Percentiles rank a stretch among this genome's conserved stretches.
These are phyloP conservation scores for Coelinius sp. DNA, from an alignment of 2,888 invertebrate genomes.

Conservation along the genomic window DNA sequence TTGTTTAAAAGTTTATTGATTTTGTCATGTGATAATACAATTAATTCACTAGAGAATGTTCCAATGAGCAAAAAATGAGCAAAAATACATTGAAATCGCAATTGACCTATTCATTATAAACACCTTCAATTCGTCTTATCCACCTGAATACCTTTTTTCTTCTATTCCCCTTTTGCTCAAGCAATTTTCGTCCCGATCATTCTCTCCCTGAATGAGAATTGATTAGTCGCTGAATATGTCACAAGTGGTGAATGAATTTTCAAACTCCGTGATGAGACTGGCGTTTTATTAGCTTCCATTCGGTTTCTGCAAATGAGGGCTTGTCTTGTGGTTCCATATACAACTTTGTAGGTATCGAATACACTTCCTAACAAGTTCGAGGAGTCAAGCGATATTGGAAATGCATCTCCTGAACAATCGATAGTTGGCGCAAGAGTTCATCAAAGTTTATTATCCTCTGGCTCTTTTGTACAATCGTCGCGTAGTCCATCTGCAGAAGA, in stretches of 20 bases:
- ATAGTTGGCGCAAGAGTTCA: conserved; percentile 21
- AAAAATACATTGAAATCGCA: too few species aligned
- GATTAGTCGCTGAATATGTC: conserved; percentile 4
- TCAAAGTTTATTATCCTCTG: conserved; percentile 40
- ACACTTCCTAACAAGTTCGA: not conserved
- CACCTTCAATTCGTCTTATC: too few species aligned
- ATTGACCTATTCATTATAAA: too few species aligned
- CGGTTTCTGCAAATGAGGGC: not conserved
- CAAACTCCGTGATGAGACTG: not conserved
- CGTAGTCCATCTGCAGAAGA: conserved; percentile 37
- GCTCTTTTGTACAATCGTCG: conserved; percentile 28
- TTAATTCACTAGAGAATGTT: too few species aligned
- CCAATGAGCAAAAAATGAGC: too few species aligned
- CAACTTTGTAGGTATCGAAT: too few species aligned
- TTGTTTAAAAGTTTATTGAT: too few species aligned
- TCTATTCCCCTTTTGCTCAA: not conserved
- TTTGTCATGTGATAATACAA: too few species aligned
- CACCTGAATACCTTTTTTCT: too few species aligned
- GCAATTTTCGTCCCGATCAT: not conserved
- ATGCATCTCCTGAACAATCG: conserved; percentile 18
- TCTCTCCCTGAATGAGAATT: conserved; percentile 15
- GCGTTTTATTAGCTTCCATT: not conserved
- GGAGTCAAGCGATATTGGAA: not conserved
- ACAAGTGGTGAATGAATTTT: not conserved
- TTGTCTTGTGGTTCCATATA: too few species aligned